Conservation (phyloP, 2,113 vertebrate genomes). For the Toxotes jaculatrix region DNA sequence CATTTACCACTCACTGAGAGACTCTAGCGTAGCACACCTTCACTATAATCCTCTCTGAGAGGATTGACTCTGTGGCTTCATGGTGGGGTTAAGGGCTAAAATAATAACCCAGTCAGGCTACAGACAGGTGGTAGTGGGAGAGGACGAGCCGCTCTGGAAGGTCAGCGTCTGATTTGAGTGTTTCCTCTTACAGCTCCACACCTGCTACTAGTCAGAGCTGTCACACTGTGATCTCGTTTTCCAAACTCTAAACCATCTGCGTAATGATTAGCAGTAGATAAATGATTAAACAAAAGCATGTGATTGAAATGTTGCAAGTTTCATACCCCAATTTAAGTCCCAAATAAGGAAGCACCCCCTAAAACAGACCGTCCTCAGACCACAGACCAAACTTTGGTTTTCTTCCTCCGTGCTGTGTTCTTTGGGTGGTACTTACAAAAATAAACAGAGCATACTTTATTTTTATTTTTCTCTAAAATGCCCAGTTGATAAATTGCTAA, state of each 20-base stretch:
- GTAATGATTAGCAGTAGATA: slow-evolving; percentile 23
- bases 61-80: slow-evolving; percentile 62
- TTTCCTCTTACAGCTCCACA: background rate
- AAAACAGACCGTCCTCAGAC: background rate
- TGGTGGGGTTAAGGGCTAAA: slow-evolving; percentile 45
- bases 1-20: slow-evolving; percentile 46
- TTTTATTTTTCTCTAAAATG: no score
- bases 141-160: slow-evolving; percentile 31
- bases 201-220: background rate
- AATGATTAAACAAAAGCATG: slow-evolving; percentile 13
- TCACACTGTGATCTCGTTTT: background rate
- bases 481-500: background rate
- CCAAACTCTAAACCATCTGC: background rate
- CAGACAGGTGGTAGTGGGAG: slow-evolving; percentile 49
- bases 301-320: background rate
- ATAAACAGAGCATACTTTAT: background rate
- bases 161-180: slow-evolving; percentile 23
- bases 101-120: slow-evolving; percentile 49
- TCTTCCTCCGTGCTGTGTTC: no score
- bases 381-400: no score
- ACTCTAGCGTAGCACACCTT: slow-evolving; percentile 47
- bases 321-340: background rate
- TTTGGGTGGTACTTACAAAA: no score
- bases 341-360: no score
- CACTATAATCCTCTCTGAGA: slow-evolving; percentile 73